Base-by-base conservation (phyloP, 2,113 vertebrate genomes). In the Tylochromis polylepis region DNA sequence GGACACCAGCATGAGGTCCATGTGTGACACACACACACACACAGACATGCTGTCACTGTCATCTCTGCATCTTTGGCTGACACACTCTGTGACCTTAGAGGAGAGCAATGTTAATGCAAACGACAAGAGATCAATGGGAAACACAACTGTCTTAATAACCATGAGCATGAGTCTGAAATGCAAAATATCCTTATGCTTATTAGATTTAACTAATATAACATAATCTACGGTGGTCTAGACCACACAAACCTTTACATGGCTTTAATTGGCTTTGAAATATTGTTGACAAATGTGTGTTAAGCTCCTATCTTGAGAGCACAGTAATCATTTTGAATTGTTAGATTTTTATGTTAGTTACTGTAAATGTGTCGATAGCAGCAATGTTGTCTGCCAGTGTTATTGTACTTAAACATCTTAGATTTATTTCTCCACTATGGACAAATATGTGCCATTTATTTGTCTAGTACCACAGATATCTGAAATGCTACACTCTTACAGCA, bases 1-100 rank as follows among this genome's bases (percentile, higher is more conserved):
- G 88, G 90, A 91, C 84, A 93, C 80, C 92, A 90, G 90, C 89
- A 91, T 92, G 90, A 70, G 86, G 88, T 89, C 87, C 79, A 75
- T 72, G 83, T 91, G 91, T 91, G 43, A 89, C 65, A 85, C 34
- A 80, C 38, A 85, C 88, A 88, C 57, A 65, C 78, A 51, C 34
- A 31, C 27, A 59, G 4, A n/a, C n/a, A 60, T 0, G 41, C 15
- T 79, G 89, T 70, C 67, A 77, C 82, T 15, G 49, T 90, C 87
- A 89, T 86, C 85, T 77, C 55, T 72, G 85, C 78, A 81, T 75
- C 12, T 81, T 58, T 38, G 62, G 77, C 57, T 89, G 89, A 91
- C 85, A 85, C 86, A 53, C 82, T 24, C 79, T 51, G 58, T 89
- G 90, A 91, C 93, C 89, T 89, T 31, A 82, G 75, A 53, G 22